Base-by-base conservation (phyloP, 2,888 invertebrate species). In the Odontomyia ornata region DNA sequence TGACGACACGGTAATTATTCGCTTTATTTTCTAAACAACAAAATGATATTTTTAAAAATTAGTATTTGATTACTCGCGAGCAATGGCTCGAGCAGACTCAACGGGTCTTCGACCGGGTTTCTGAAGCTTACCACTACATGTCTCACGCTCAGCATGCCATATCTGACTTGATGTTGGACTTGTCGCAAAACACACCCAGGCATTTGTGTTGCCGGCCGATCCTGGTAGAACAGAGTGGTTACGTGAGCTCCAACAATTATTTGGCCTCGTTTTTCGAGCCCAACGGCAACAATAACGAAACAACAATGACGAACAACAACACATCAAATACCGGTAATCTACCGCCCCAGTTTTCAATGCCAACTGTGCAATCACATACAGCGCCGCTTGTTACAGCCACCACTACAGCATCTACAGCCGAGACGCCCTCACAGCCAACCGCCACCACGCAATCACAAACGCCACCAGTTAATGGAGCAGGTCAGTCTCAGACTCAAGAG, bases 141-240 rank as follows among this genome's bases (percentile, higher is more conserved):
- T 91, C 95, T 1, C 98, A 98, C 83, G 93, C 94, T 1, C 95
- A 94, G 85, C 98, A 98, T 84, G 92, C 94, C 0, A 88, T 96
- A 65, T 96, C 96, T 82, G 97, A 98, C 84, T 90, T 97, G 67
- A 92, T 92, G 85, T 89, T 94, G 65, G 91, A 94, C 82, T 89
- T 93, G 79, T 88, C 89, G 36, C 89, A 90, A 80, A 88, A 90
- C 4, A 90, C 93, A 4, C 94, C 94, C 0, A 88, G 95, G 77
- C 89, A 90, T 78, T 88, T 95, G 57, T 88, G 91, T 72, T 93
- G 93, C 82, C 89, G 92, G 47, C 92, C 93, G n/a, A 91, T 92
- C 79, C 86, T 93, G 43, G 90, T 93, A 43, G 93, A 92, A 82
- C 92, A 92, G 82, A 90, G 89, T 47, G 87, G 87, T 36, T 86